Evolutionary conservation across 2,888 invertebrate species (phyloP).

Genomic region (Mythimna loreyi): DNA sequence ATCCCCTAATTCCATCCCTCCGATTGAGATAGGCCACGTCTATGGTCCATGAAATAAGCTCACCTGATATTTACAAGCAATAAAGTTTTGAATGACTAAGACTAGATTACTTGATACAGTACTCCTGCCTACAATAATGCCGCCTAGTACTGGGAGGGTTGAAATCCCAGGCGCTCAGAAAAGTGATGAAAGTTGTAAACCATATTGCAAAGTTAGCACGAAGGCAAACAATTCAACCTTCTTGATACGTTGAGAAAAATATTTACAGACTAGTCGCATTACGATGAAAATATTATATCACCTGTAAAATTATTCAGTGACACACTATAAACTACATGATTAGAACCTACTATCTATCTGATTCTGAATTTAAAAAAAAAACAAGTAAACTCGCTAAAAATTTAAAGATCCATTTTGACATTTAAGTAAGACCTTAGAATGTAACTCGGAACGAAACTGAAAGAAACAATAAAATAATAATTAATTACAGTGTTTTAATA

Average conservation of each 20-base stretch:
- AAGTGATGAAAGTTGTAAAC: slow-evolving; percentile 41
- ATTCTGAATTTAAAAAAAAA: background rate
- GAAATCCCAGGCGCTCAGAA: slow-evolving; percentile 38
- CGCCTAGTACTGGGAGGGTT: slow-evolving; percentile 27
- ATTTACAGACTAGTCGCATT: background rate
- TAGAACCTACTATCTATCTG: too few species aligned
- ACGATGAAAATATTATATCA: background rate
- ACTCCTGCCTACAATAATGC: slow-evolving; percentile 15
- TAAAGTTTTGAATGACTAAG: slow-evolving; percentile 49
- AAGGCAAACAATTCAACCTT: slow-evolving; percentile 21
- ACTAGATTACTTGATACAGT: slow-evolving; percentile 30
- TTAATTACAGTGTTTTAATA: too few species aligned
- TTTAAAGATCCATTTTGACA: too few species aligned
- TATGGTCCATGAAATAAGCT: slow-evolving; percentile 71
- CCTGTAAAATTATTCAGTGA: background rate
- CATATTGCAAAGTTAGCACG: slow-evolving; percentile 36
- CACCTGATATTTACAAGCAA: slow-evolving; percentile 68
- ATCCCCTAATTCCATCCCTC: slow-evolving; percentile 85
- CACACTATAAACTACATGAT: background rate
- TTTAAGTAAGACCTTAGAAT: too few species aligned
- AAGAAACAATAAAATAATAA: too few species aligned
- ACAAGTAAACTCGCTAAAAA: too few species aligned
- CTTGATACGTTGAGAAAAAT: slow-evolving; percentile 1
- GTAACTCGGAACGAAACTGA: too few species aligned
- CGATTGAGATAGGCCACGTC: slow-evolving; percentile 87